These are phyloP conservation scores for Epizoanthus stellaris DNA, from an alignment of 92 coral and sea anemone species.

Conservation along the genomic window DNA sequence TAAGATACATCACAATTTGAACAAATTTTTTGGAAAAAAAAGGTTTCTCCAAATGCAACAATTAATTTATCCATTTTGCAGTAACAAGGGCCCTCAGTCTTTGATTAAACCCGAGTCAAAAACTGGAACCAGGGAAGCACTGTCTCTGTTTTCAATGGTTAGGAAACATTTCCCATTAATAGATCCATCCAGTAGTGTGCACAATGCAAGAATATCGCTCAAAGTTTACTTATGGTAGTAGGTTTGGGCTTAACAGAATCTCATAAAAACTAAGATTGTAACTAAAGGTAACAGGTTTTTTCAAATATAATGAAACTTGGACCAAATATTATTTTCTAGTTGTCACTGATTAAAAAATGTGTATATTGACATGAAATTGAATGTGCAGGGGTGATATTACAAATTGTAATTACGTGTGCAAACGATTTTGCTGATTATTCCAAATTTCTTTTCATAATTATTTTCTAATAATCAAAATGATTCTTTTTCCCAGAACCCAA, in stretches of 20 bases:
- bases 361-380: conserved; percentile 14
- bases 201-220: too few species aligned
- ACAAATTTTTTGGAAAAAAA: too few species aligned
- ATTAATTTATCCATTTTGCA: too few species aligned
- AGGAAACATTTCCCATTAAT: too few species aligned
- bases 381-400: conserved; percentile 12
- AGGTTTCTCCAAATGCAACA: too few species aligned
- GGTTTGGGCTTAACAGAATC: background rate
- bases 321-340: background rate
- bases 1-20: too few species aligned
- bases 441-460: conserved; percentile 11
- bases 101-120: too few species aligned
- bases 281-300: background rate
- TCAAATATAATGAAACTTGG: conserved; percentile 2
- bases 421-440: background rate
- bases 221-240: background rate
- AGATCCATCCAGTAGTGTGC: too few species aligned
- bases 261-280: conserved; percentile 10
- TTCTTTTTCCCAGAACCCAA: conserved; percentile 19
- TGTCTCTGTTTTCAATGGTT: too few species aligned
- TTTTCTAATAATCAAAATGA: conserved; percentile 18
- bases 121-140: too few species aligned
- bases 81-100: too few species aligned
- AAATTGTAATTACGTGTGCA: conserved; percentile 11
- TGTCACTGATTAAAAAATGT: conserved; percentile 27